Conservation (phyloP, 2,797 vertebrate genomes). For the Sebastes itinus region DNA sequence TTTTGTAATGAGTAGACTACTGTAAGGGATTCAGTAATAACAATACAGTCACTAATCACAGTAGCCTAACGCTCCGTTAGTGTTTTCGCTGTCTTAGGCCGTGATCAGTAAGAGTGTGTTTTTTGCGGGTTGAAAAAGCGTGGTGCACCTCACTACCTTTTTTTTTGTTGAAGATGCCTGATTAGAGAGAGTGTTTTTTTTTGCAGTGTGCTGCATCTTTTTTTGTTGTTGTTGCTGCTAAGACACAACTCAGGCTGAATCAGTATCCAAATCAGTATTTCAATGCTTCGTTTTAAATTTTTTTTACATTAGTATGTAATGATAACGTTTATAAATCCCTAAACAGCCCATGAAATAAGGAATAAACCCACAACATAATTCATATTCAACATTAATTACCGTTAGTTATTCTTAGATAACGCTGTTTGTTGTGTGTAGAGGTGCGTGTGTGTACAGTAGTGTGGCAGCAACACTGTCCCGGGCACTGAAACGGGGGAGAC, state of each 20-base stretch:
- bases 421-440: no score
- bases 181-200: background rate
- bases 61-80: background rate
- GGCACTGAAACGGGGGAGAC: no score
- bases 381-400: no score
- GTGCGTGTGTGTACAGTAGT: no score
- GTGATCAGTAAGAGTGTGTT: background rate
- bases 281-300: no score
- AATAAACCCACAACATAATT: no score
- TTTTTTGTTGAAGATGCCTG: background rate
- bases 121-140: background rate
- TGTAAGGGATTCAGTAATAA: background rate
- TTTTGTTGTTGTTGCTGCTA: background rate
- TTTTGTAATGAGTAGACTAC: background rate
- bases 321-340: no score
- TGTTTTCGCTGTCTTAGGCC: background rate
- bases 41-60: background rate
- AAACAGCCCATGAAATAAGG: no score
- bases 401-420: fast-evolving
- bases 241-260: no score
- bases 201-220: background rate
- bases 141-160: fast-evolving
- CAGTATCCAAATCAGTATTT: no score
- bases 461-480: no score
- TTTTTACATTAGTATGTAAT: no score